These are phyloP conservation scores for Heliconius hewitsoni DNA, from an alignment of 1,140 invertebrate genomes.

Conservation along the genomic window DNA sequence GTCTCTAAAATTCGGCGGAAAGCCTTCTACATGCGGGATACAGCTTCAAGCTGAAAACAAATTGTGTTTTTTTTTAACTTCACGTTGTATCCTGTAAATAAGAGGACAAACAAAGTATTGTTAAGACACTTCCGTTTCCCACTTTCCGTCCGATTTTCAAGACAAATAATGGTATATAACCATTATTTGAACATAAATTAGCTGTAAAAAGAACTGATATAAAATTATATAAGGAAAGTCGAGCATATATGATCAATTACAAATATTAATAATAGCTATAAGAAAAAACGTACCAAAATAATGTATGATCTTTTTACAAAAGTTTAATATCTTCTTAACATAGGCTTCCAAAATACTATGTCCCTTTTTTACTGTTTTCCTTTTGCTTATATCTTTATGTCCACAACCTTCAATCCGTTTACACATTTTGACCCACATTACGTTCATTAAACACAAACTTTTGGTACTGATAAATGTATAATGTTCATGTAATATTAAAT, in stretches of 20 bases:
- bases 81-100: no score
- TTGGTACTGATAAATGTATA: conserved; percentile 7
- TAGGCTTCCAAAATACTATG: not conserved
- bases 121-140: no score
- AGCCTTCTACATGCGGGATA: no score
- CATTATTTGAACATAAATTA: no score
- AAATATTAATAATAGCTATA: not conserved
- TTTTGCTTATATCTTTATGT: conserved; percentile 17
- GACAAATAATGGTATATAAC: not conserved
- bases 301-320: not conserved
- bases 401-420: conserved; percentile 16
- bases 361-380: not conserved
- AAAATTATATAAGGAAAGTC: no score
- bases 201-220: no score
- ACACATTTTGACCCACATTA: conserved; percentile 38
- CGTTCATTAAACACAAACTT: not conserved
- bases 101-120: no score
- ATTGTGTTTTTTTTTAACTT: no score
- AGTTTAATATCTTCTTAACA: not conserved
- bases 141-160: not conserved
- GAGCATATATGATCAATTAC: not conserved
- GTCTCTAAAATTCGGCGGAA: no score
- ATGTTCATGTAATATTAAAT: conserved; percentile 20
- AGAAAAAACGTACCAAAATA: conserved; percentile 7
- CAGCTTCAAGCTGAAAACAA: no score